phyloP scores from a whole-genome alignment of 2,797 vertebrate species.

The Mionectes olivaceus region DNA sequence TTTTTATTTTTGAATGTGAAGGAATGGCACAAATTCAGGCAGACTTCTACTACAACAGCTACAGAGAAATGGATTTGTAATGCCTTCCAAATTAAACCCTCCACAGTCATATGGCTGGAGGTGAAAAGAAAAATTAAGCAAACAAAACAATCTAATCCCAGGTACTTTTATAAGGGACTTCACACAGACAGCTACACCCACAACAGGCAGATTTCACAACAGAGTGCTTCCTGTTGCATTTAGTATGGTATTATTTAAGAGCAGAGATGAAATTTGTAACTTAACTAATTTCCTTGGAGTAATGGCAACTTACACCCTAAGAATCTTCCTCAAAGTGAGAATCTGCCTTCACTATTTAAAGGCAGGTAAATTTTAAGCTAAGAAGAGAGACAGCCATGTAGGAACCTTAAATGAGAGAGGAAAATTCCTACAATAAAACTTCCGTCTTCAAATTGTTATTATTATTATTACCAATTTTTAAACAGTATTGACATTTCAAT shows the following conservation, averaged over 20 bases:
- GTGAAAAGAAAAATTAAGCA: background rate
- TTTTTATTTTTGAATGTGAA: slow-evolving; percentile 31
- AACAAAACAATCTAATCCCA: background rate
- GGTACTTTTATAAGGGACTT: background rate
- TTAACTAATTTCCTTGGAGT: background rate
- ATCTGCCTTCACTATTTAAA: background rate
- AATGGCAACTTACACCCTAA: background rate
- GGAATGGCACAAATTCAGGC: slow-evolving; percentile 24
- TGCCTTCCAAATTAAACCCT: slow-evolving; percentile 54
- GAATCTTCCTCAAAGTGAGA: background rate
- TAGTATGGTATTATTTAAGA: background rate
- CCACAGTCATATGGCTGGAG: background rate
- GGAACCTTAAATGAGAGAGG: background rate
- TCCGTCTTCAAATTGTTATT: background rate
- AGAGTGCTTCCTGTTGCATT: background rate
- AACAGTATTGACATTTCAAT: background rate
- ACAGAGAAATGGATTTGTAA: background rate
- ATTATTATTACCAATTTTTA: background rate
- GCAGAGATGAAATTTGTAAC: background rate
- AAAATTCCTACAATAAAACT: background rate
- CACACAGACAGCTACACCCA: background rate
- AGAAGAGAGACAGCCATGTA: background rate
- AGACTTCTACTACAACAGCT: background rate
- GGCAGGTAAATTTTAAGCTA: background rate
- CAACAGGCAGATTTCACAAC: background rate